A percentile compares a stretch with the other conserved stretches of the same genome.
phyloP scores from a whole-genome alignment of 2,888 invertebrate genomes.

The Uloborus plumipes region DNA sequence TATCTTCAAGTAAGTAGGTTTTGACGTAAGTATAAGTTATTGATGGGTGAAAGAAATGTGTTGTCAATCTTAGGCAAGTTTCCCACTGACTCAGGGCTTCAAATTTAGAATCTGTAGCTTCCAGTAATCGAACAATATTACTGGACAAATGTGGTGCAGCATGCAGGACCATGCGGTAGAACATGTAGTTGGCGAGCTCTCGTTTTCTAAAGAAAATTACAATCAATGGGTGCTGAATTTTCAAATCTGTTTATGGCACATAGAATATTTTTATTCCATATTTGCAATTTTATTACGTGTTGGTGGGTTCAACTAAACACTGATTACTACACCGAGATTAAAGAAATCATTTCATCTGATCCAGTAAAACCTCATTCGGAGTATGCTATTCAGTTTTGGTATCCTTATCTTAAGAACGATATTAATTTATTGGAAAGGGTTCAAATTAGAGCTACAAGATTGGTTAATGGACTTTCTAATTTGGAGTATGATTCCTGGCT shows the following conservation, averaged over 20 bases:
- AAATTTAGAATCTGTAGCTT: too few species aligned
- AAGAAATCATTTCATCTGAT: too few species aligned
- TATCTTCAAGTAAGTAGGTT: slow-evolving; percentile 86
- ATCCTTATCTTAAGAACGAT: too few species aligned
- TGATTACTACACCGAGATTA: neutral
- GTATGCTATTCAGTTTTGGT: too few species aligned
- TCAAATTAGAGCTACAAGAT: too few species aligned
- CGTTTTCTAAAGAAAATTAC: slow-evolving; percentile 70
- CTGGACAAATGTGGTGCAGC: slow-evolving; percentile 28
- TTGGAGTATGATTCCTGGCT: too few species aligned
- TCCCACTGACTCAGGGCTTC: slow-evolving; percentile 16
- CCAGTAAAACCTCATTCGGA: too few species aligned
- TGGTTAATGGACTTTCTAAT: too few species aligned
- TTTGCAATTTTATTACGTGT: neutral
- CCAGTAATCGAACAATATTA: slow-evolving; percentile 6
- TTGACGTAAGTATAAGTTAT: slow-evolving; percentile 82
- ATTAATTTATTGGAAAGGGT: too few species aligned
- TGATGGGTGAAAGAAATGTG: slow-evolving; percentile 32
- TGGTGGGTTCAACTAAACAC: neutral
- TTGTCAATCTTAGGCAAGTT: slow-evolving; percentile 7
- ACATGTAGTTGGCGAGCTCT: slow-evolving; percentile 87
- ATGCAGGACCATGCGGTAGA: slow-evolving; percentile 79
- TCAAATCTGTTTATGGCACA: too few species aligned
- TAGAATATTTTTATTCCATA: too few species aligned
- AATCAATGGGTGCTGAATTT: neutral